phyloP scores from a whole-genome alignment of 2,797 vertebrate species.

The Oryzias sinensis region DNA sequence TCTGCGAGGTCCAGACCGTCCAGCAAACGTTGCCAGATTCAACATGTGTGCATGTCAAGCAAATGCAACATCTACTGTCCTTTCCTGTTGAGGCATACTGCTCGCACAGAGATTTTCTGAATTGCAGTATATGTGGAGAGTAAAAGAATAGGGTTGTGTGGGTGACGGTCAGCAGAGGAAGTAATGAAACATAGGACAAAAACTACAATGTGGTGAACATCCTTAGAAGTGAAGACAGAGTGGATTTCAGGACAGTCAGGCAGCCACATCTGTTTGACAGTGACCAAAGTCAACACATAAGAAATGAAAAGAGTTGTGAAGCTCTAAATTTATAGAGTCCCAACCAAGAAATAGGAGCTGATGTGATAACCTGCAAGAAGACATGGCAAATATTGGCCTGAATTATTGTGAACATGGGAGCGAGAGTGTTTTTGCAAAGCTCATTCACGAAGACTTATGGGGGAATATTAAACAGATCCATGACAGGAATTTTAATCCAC shows the following conservation, averaged over 20 bases:
- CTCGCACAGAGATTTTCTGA: conserved; percentile 28
- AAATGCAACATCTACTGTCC: conserved; percentile 33
- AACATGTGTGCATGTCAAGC: conserved; percentile 24
- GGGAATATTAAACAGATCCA: conserved; percentile 68
- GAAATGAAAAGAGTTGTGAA: conserved; percentile 2
- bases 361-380: conserved; percentile 15
- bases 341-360: conserved; percentile 7
- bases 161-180: conserved; percentile 31
- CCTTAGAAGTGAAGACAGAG: conserved; percentile 21
- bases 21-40: conserved; percentile 26
- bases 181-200: conserved; percentile 18
- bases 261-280: conserved; percentile 15
- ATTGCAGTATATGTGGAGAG: conserved; percentile 36
- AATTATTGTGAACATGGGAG: conserved; percentile 34
- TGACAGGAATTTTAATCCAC: conserved; percentile 80
- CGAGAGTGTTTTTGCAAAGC: conserved; percentile 42
- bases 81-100: conserved; percentile 31
- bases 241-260: conserved; percentile 4
- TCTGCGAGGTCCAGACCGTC: conserved; percentile 9
- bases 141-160: conserved; percentile 15
- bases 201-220: conserved; percentile 14
- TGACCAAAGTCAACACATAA: conserved; percentile 15
- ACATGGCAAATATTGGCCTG: conserved; percentile 24
- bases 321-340: too few species aligned
- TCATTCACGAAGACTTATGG: conserved; percentile 38